phyloP scores from a whole-genome alignment of 2,888 invertebrate genomes.

The Diloba caeruleocephala region DNA sequence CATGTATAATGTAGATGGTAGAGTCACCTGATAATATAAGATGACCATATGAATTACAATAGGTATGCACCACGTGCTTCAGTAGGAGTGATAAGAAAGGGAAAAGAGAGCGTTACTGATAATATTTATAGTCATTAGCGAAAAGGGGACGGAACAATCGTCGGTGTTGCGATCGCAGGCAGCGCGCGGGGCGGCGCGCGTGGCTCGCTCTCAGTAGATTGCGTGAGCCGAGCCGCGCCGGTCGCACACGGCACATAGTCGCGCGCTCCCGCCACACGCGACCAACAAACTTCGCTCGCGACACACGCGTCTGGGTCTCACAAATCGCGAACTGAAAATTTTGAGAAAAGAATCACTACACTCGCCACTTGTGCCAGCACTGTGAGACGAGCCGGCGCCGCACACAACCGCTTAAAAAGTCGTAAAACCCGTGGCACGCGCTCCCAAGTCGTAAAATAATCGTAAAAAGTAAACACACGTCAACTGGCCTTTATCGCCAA shows the following conservation, averaged over 20 bases:
- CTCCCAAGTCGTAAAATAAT: constrained; percentile 87
- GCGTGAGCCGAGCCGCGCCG: constrained; percentile 91
- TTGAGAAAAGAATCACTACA: constrained; percentile 61
- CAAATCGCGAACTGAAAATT: constrained; percentile 58
- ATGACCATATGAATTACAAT: constrained; percentile 31
- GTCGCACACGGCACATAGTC: constrained; percentile 78
- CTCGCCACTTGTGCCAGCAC: constrained; percentile 48
- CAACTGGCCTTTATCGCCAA: constrained; percentile 87
- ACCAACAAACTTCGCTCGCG: constrained; percentile 84
- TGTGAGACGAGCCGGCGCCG: constrained; percentile 75
- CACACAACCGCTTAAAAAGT: constrained; percentile 84
- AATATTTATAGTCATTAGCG: constrained; percentile 89
- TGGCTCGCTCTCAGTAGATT: constrained; percentile 89
- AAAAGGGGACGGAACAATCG: constrained; percentile 89
- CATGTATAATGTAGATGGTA: background rate
- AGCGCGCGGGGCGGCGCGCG: constrained; percentile 90
- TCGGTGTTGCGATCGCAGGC: constrained; percentile 79
- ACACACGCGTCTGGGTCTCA: constrained; percentile 71
- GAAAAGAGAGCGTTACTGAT: constrained; percentile 86
- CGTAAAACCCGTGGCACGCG: constrained; percentile 88
- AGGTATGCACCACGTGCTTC: constrained; percentile 73
- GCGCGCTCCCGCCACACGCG: constrained; percentile 79
- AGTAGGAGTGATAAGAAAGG: constrained; percentile 83
- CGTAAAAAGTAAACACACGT: constrained; percentile 89
- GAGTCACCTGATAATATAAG: constrained; percentile 15